A percentile compares a stretch with the other conserved stretches of the same genome.
phyloP scores from a whole-genome alignment of 1,140 invertebrate genomes.

The Bombus ignitus region DNA sequence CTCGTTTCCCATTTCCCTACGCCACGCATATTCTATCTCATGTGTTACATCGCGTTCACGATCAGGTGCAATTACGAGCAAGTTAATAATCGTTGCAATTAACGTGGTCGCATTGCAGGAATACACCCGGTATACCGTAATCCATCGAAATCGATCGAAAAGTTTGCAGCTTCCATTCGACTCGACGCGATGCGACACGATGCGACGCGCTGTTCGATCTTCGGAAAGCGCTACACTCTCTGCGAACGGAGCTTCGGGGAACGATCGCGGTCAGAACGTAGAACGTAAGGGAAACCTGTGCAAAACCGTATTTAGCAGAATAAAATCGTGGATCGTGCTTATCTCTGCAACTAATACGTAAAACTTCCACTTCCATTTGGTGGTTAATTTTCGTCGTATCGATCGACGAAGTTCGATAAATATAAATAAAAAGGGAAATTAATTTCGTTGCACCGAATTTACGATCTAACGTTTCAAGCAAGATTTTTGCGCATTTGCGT shows the following conservation, averaged over 20 bases:
- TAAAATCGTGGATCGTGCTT: neutral
- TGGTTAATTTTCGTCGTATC: too few relatives aligned
- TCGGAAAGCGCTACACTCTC: neutral
- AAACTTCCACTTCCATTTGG: neutral
- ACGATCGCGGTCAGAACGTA: neutral
- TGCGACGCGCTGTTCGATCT: neutral
- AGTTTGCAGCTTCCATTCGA: neutral
- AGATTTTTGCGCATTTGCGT: fast-evolving
- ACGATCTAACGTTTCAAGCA: too few relatives aligned
- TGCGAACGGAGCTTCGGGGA: neutral
- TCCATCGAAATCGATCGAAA: conserved; percentile 45
- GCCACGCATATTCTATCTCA: conserved; percentile 43
- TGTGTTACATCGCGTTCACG: conserved; percentile 72
- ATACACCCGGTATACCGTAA: conserved; percentile 1
- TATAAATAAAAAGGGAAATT: too few relatives aligned
- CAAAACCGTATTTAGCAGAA: neutral
- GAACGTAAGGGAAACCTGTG: neutral
- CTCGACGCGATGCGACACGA: neutral
- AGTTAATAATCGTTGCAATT: conserved; percentile 79
- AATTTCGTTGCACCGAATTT: too few relatives aligned
- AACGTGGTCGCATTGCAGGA: conserved; percentile 37
- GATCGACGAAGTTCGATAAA: too few relatives aligned
- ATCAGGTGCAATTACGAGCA: conserved; percentile 81
- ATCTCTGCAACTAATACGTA: neutral
- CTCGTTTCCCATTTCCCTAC: conserved; percentile 21